Percentiles rank a stretch among this genome's conserved stretches.
Conservation (phyloP, 2,113 vertebrate genomes). For the Hemibagrus wyckioides region DNA sequence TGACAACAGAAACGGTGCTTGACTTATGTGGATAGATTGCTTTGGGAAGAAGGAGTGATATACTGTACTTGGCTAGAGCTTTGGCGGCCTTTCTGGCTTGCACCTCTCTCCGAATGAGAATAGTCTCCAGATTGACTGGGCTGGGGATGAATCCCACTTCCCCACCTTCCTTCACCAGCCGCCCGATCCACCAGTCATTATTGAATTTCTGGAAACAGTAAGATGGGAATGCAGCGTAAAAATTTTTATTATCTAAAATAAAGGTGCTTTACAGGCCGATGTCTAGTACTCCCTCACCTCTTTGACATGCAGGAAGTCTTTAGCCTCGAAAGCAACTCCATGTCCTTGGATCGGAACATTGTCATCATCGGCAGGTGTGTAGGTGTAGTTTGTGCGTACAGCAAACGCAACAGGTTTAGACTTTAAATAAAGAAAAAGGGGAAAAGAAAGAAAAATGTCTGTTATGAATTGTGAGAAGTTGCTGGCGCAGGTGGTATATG, state of each 20-base stretch:
- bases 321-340: conserved; percentile 94
- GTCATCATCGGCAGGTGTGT: conserved; percentile 92
- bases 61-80: conserved; percentile 96
- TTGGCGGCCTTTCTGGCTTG: conserved; percentile 95
- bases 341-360: conserved; percentile 93
- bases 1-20: background rate
- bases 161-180: conserved; percentile 95
- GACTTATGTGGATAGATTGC: background rate
- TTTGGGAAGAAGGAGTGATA: conserved; percentile 13
- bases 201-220: conserved; percentile 86
- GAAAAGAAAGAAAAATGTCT: background rate
- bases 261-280: background rate
- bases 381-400: conserved; percentile 96
- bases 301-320: conserved; percentile 98
- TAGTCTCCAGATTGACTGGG: conserved; percentile 96
- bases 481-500: background rate
- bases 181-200: conserved; percentile 99
- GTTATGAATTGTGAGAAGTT: background rate
- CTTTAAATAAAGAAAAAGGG: conserved; percentile 60
- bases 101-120: conserved; percentile 94
- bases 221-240: background rate
- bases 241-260: background rate
- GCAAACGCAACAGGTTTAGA: conserved; percentile 96
- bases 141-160: conserved; percentile 98
- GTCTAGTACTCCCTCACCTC: conserved; percentile 78